Percentiles rank a stretch among this genome's conserved stretches.
Conservation (phyloP, 2,797 vertebrate species). For the Falco concolor region DNA sequence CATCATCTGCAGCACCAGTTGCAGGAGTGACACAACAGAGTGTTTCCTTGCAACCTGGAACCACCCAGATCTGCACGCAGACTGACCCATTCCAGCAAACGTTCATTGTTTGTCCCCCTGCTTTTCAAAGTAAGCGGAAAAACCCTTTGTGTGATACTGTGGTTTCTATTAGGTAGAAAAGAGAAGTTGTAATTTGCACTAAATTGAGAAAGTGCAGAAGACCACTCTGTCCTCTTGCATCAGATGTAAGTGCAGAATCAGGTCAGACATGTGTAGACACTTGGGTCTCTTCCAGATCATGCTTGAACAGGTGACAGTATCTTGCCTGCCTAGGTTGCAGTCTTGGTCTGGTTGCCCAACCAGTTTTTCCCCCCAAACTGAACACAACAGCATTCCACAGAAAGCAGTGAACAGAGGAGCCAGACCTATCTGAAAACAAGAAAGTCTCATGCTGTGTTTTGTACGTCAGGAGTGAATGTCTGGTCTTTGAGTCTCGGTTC, state of each 20-base stretch:
- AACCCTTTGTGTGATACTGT: background rate
- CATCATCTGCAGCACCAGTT: slow-evolving; percentile 92
- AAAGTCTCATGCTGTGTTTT: background rate
- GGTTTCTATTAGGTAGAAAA: background rate
- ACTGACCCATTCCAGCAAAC: slow-evolving; percentile 96
- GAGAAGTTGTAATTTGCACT: background rate
- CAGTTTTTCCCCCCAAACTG: slow-evolving; percentile 37
- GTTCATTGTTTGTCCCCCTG: slow-evolving; percentile 94
- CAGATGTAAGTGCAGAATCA: background rate
- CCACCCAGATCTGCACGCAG: slow-evolving; percentile 92
- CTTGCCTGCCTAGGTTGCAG: slow-evolving; percentile 2
- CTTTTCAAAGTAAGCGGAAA: slow-evolving; percentile 87
- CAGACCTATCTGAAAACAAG: background rate
- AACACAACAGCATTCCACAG: slow-evolving; percentile 15
- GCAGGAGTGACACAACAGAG: slow-evolving; percentile 90
- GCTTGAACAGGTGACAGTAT: slow-evolving; percentile 24
- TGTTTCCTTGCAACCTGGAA: slow-evolving; percentile 88
- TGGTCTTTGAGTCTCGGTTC: background rate
- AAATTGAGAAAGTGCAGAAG: background rate
- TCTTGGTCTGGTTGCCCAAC: background rate
- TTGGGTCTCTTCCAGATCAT: background rate
- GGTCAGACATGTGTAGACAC: background rate
- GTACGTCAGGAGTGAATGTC: background rate
- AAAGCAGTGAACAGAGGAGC: background rate
- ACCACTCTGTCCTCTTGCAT: background rate